Evolutionary conservation across 1,140 invertebrate genomes (phyloP).

Genomic region (Brachionus koreanus): DNA sequence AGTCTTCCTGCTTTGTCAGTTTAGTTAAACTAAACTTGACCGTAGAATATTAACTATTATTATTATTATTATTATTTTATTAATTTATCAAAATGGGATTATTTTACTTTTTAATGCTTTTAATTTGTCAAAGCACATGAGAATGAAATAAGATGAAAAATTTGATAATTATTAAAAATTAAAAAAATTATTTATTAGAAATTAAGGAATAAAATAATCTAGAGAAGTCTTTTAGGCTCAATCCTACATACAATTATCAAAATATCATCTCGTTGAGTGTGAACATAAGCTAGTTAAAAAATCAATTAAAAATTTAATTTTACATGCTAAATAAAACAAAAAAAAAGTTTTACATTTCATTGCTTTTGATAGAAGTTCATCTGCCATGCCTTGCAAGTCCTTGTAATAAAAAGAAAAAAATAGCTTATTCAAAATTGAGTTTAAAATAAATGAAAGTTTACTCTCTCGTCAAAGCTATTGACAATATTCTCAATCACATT

Average conservation of each 20-base stretch:
- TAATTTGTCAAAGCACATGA: too few relatives aligned
- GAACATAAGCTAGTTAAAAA: slow-evolving; percentile 25
- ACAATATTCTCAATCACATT: slow-evolving; percentile 21
- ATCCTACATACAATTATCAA: slow-evolving; percentile 29
- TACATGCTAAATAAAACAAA: background rate
- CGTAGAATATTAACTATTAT: too few relatives aligned
- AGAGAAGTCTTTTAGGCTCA: background rate
- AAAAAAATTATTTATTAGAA: too few relatives aligned
- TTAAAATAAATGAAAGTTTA: background rate
- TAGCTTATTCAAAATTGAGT: background rate
- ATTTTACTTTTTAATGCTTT: too few relatives aligned
- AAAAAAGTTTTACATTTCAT: slow-evolving; percentile 11
- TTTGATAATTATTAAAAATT: too few relatives aligned
- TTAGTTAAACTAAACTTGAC: too few relatives aligned
- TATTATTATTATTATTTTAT: too few relatives aligned
- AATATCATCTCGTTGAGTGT: slow-evolving; percentile 39
- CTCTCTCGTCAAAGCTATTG: background rate
- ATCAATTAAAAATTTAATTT: background rate
- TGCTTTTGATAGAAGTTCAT: slow-evolving; percentile 26
- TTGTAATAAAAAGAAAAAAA: background rate
- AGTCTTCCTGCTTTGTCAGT: too few relatives aligned
- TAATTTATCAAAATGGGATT: too few relatives aligned
- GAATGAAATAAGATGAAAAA: too few relatives aligned
- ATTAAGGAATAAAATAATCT: background rate
- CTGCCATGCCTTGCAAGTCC: slow-evolving; percentile 37